Base-by-base conservation (phyloP, 2,797 vertebrate genomes). In the Lithobates pipiens region DNA sequence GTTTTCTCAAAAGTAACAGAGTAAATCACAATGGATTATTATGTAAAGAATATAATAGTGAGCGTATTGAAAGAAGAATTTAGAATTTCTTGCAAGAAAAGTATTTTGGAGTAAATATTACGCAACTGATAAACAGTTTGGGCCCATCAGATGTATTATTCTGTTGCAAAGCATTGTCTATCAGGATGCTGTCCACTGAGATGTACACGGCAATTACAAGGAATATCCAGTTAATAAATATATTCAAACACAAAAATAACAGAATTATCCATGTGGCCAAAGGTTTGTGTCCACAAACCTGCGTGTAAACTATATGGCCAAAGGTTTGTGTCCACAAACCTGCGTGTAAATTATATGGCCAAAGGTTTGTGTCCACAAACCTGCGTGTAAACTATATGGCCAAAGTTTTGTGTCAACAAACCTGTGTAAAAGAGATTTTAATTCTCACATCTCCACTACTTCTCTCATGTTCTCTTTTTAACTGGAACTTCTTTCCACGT, bases 1-100 rank as follows among this genome's bases (percentile, higher is more conserved):
- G 39, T 29, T 44, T 27, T 27, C 39, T 68, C 11, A 36, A 78
- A 44, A 8, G 63, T 36, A 67, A 42, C 25, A 29, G 5, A 70
- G 13, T 23, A 46, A 3, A 23, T 9, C 21, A 80, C 67, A 80
- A 80, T 80, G 23, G 29, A 71, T 71, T 54, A 36, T 70, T 70
- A 54, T 71, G 50, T 36, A 70, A 57, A 21, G 5, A 80, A 54
- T 71, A 70, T n/a, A 80, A 57, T 32, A 5, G 61, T 32, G 13
- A 57, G 50, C 8, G 18, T 36, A 34, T 23, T 69, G 44, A 70
- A 25, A 29, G 1, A 65, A 34, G 25, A 0, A 4, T 3, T 63
- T 3, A 65, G 76, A 36, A 42, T 44, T 25, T 13, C 36, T 67
- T 3, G 0, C 57, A 67, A n/a, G 71, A 36, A 23, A 36, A 21